Evolutionary conservation across 2,888 invertebrate species (phyloP).

Genomic region (Heliconius hortense): DNA sequence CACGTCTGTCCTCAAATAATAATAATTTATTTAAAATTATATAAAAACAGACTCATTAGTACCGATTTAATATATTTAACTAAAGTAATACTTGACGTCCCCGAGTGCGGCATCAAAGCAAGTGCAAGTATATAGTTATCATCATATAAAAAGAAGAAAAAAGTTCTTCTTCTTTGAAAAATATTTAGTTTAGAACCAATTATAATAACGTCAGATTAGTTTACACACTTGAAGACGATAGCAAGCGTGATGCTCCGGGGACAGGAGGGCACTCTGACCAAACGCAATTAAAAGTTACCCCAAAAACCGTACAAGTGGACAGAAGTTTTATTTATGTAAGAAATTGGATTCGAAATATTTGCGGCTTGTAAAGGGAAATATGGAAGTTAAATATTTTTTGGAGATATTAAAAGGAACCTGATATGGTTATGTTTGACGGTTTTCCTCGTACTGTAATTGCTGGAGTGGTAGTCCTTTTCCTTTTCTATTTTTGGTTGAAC

Average conservation of each 20-base stretch:
- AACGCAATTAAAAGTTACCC: slow-evolving; percentile 44
- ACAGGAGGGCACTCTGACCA: slow-evolving; percentile 35
- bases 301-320: slow-evolving; percentile 32
- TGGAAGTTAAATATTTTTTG: slow-evolving; percentile 14
- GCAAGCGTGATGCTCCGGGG: slow-evolving; percentile 26
- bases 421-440: neutral
- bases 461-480: neutral
- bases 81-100: neutral
- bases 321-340: slow-evolving; percentile 32
- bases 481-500: neutral
- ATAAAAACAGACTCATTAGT: neutral
- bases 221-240: slow-evolving; percentile 27
- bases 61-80: neutral
- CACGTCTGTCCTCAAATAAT: neutral
- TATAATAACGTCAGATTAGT: slow-evolving; percentile 24
- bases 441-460: slow-evolving; percentile 9
- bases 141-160: neutral
- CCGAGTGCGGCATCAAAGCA: neutral
- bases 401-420: slow-evolving; percentile 17
- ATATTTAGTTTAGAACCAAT: slow-evolving; percentile 17
- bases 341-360: slow-evolving; percentile 28
- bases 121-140: neutral
- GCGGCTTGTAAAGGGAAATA: slow-evolving; percentile 23
- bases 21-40: neutral
- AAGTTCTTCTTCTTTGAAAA: neutral